Conservation (phyloP, 2,888 invertebrate genomes). For the Tuberolachnus salignus region DNA sequence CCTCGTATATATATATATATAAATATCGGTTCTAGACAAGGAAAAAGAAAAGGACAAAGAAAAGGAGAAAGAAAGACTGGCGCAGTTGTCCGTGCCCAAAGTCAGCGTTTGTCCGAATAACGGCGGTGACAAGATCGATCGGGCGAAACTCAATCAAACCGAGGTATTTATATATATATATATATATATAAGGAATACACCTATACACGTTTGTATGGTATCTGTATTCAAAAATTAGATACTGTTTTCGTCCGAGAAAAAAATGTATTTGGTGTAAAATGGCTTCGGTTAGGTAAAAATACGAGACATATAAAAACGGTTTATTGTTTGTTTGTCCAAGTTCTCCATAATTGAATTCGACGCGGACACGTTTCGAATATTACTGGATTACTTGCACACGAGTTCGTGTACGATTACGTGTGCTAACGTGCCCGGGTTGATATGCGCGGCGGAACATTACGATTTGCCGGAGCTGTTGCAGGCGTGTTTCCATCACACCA, state of each 20-base stretch:
- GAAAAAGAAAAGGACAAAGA: conserved; percentile 82
- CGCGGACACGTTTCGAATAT: conserved; percentile 88
- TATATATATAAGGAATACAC: too few relatives aligned
- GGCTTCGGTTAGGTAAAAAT: neutral
- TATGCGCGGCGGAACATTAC: conserved; percentile 93
- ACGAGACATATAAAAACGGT: neutral
- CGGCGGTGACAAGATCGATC: conserved; percentile 85
- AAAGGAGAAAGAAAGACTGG: conserved; percentile 75
- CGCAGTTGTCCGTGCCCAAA: conserved; percentile 81
- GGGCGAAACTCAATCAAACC: conserved; percentile 88
- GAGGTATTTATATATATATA: conserved; percentile 68
- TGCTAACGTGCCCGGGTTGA: conserved; percentile 88
- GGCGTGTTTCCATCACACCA: conserved; percentile 94
- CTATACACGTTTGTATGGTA: too few relatives aligned
- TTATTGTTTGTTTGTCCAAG: conserved; percentile 63
- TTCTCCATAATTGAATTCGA: conserved; percentile 95
- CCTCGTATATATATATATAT: too few relatives aligned
- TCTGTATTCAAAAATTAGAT: too few relatives aligned
- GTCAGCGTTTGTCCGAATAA: conserved; percentile 87
- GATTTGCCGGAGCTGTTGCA: conserved; percentile 90
- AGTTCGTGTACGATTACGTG: conserved; percentile 91
- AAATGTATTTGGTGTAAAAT: too few relatives aligned
- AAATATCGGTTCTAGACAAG: conserved; percentile 67
- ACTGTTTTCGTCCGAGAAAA: too few relatives aligned
- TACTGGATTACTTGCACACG: conserved; percentile 89